phyloP scores from a whole-genome alignment of 2,113 vertebrate genomes.

The Lagopus leucura region DNA sequence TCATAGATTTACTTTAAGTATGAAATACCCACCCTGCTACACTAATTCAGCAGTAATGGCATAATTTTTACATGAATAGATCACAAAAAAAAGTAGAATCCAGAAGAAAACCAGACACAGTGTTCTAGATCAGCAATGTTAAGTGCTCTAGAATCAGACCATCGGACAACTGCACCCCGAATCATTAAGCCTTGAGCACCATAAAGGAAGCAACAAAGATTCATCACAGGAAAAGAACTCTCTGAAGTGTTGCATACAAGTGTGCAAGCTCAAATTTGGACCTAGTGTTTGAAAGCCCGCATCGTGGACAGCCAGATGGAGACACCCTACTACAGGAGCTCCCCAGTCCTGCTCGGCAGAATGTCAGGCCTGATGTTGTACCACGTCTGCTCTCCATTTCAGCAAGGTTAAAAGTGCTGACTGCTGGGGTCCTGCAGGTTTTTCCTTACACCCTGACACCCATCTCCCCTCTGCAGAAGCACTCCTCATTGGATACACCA shows the following conservation, averaged over 20 bases:
- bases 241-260: background rate
- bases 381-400: background rate
- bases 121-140: background rate
- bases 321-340: background rate
- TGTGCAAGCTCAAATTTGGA: background rate
- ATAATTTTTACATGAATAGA: background rate
- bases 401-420: background rate
- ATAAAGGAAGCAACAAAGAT: background rate
- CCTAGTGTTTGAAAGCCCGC: background rate
- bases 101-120: background rate
- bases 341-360: background rate
- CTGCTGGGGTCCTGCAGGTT: background rate
- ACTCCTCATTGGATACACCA: background rate
- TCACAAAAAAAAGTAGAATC: background rate
- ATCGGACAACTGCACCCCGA: background rate
- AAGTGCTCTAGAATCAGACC: too few relatives aligned
- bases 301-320: background rate
- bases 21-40: background rate
- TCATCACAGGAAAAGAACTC: accelerated
- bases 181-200: background rate
- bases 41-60: background rate
- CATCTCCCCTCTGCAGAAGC: background rate
- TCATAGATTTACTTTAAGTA: background rate
- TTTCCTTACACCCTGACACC: background rate
- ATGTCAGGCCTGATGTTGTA: background rate